phyloP scores from a whole-genome alignment of 2,888 invertebrate species.

The Petrophora chlorosata region DNA sequence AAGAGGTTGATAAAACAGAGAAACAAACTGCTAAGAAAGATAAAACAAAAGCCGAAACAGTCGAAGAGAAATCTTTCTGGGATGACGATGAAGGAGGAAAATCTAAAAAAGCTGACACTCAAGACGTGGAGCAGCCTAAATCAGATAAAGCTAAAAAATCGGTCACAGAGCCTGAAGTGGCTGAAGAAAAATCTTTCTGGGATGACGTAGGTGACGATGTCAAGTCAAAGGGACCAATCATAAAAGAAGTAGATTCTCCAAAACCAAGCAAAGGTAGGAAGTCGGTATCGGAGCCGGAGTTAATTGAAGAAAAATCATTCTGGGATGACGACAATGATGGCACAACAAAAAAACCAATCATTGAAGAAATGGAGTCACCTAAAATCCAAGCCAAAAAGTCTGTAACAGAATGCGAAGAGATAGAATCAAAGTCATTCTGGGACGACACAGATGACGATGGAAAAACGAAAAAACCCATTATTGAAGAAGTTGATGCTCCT shows the following conservation, averaged over 20 bases:
- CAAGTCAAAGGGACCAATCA: constrained; percentile 46
- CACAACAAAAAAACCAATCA: constrained; percentile 48
- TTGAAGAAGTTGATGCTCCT: constrained; percentile 54
- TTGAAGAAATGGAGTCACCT: constrained; percentile 54
- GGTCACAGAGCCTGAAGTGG: constrained; percentile 52
- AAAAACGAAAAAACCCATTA: constrained; percentile 51
- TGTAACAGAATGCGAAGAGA: constrained; percentile 51
- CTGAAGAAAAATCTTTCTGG: constrained; percentile 60
- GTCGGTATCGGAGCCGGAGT: constrained; percentile 59
- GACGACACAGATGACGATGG: constrained; percentile 53
- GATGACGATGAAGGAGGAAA: constrained; percentile 56
- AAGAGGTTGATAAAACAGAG: constrained; percentile 42
- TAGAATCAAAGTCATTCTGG: constrained; percentile 59
- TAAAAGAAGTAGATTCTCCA: constrained; percentile 46
- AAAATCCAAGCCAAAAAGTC: constrained; percentile 47
- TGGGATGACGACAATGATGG: constrained; percentile 65
- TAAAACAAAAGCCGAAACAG: constrained; percentile 53
- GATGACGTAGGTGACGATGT: constrained; percentile 52
- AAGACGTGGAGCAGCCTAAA: constrained; percentile 49
- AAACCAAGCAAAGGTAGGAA: constrained; percentile 39
- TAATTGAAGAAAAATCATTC: constrained; percentile 56
- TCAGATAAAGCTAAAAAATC: constrained; percentile 46
- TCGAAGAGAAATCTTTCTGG: constrained; percentile 61
- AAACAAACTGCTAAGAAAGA: constrained; percentile 53
- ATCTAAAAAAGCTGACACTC: constrained; percentile 48